Conservation (phyloP, 2,797 vertebrate species). For the Helicolenus hilgendorfi region DNA sequence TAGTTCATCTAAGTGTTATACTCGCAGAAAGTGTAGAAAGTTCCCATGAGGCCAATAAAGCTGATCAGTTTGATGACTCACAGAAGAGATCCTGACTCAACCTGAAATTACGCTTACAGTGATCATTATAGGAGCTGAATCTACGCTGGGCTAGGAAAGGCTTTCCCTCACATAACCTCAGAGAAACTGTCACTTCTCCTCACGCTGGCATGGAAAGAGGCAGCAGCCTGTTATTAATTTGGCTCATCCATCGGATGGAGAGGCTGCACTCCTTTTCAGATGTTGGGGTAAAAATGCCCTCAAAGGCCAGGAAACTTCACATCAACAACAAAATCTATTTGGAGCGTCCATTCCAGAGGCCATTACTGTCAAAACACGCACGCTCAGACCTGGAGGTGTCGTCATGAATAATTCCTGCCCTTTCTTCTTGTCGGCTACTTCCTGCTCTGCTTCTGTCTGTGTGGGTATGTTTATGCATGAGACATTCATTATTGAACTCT, state of each 20-base stretch:
- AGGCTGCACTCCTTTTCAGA: constrained; percentile 25
- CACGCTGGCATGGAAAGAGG: neutral
- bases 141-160: neutral
- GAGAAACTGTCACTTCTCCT: constrained; percentile 6
- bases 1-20: neutral
- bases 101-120: neutral
- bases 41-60: constrained; percentile 6
- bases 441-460: constrained; percentile 70
- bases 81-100: constrained; percentile 3
- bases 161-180: neutral
- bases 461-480: constrained; percentile 79
- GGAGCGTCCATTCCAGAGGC: constrained; percentile 63
- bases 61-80: constrained; percentile 40
- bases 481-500: constrained; percentile 77
- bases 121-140: neutral
- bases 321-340: constrained; percentile 69
- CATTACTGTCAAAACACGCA: constrained; percentile 69
- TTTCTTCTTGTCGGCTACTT: constrained; percentile 68
- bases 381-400: constrained; percentile 62
- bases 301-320: constrained; percentile 37
- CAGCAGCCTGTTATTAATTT: constrained; percentile 15
- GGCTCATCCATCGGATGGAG: constrained; percentile 28
- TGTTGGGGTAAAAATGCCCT: constrained; percentile 35
- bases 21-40: constrained; percentile 7
- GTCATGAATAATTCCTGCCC: constrained; percentile 81